Evolutionary conservation across 2,888 invertebrate genomes (phyloP).

Genomic region (Dryobota labecula): DNA sequence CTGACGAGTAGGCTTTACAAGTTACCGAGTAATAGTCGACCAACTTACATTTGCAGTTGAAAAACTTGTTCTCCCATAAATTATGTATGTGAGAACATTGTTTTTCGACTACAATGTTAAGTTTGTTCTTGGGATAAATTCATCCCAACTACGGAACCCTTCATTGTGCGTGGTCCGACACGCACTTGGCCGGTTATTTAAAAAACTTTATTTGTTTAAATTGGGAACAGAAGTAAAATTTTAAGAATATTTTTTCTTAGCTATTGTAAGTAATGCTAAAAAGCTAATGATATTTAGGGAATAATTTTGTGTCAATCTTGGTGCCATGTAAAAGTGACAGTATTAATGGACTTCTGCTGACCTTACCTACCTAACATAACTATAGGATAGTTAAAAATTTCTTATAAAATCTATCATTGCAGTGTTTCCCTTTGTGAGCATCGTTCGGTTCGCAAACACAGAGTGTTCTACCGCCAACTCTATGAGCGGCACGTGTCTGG

Average conservation of each 20-base stretch:
- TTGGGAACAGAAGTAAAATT: neutral
- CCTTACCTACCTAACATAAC: neutral
- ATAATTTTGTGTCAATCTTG: neutral
- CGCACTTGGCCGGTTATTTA: too few relatives aligned
- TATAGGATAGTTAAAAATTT: neutral
- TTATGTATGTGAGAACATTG: too few relatives aligned
- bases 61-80: too few relatives aligned
- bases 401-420: conserved; percentile 54
- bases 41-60: too few relatives aligned
- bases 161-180: too few relatives aligned
- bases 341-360: neutral
- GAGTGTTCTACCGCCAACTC: conserved; percentile 92
- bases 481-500: conserved; percentile 94
- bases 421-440: conserved; percentile 93
- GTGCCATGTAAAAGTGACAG: neutral
- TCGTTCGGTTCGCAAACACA: conserved; percentile 94
- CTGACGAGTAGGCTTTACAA: too few relatives aligned
- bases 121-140: too few relatives aligned
- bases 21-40: too few relatives aligned
- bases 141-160: too few relatives aligned
- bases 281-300: neutral
- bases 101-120: too few relatives aligned
- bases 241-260: neutral
- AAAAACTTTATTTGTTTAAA: too few relatives aligned
- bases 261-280: neutral